Evolutionary conservation across 1,140 invertebrate genomes (phyloP).

Genomic region (Spodoptera litura): DNA sequence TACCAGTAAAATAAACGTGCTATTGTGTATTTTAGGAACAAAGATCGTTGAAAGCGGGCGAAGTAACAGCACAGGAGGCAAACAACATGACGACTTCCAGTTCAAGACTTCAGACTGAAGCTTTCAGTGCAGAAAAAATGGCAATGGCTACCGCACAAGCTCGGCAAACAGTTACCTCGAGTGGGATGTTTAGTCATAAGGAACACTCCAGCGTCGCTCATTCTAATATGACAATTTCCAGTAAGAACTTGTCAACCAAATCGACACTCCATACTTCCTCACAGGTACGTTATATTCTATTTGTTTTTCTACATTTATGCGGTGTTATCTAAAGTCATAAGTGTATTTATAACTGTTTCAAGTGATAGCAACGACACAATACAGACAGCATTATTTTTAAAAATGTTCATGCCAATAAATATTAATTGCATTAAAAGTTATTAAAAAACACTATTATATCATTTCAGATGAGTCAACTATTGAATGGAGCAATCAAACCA

Average conservation of each 20-base stretch:
- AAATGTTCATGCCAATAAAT: too few relatives aligned
- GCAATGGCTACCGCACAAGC: constrained; percentile 94
- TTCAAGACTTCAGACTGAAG: constrained; percentile 94
- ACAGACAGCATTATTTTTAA: too few relatives aligned
- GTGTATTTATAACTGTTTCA: neutral
- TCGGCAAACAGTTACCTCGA: constrained; percentile 92
- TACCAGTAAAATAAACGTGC: constrained; percentile 35
- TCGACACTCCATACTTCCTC: constrained; percentile 87
- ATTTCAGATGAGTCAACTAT: constrained; percentile 88
- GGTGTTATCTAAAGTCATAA: too few relatives aligned
- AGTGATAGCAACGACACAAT: too few relatives aligned
- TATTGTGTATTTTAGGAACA: constrained; percentile 88
- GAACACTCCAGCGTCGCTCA: constrained; percentile 91
- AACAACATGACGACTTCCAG: constrained; percentile 92
- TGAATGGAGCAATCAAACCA: constrained; percentile 87
- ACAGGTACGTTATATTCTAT: constrained; percentile 68
- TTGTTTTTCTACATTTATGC: constrained; percentile 1
- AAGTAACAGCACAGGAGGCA: constrained; percentile 93
- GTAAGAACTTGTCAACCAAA: constrained; percentile 90
- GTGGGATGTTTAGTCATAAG: constrained; percentile 92
- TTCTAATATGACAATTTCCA: constrained; percentile 92
- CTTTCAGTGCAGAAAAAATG: constrained; percentile 94
- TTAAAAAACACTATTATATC: constrained; percentile 30
- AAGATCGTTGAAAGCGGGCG: constrained; percentile 92
- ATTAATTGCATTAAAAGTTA: neutral